Conservation (phyloP, 1,140 invertebrate species). For the Saccostrea cuccullata region DNA sequence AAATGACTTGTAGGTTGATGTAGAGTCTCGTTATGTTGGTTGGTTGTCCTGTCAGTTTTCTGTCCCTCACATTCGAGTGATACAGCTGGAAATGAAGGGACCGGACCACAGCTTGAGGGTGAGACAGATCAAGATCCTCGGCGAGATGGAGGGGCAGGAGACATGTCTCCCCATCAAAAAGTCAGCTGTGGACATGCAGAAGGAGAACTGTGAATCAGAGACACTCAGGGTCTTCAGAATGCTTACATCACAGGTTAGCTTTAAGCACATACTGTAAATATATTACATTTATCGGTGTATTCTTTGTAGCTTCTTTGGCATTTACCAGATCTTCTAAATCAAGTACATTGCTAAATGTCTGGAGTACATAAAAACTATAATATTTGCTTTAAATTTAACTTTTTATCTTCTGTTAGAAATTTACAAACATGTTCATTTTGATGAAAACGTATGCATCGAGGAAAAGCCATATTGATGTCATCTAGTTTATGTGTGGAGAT, state of each 20-base stretch:
- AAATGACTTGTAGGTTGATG: conserved; percentile 83
- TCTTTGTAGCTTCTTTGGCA: no score
- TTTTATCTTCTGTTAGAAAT: no score
- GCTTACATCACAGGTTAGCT: conserved; percentile 90
- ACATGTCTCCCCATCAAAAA: conserved; percentile 68
- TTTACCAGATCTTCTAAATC: no score
- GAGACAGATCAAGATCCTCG: conserved; percentile 86
- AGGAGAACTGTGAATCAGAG: conserved; percentile 92
- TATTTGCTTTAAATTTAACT: no score
- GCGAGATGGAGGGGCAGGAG: conserved; percentile 70
- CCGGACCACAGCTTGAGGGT: conserved; percentile 93
- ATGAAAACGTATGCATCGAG: no score
- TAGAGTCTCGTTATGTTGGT: conserved; percentile 83
- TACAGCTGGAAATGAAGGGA: conserved; percentile 91
- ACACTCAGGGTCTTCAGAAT: conserved; percentile 95
- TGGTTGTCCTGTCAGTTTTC: conserved; percentile 88
- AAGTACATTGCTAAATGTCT: no score
- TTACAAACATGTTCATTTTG: no score
- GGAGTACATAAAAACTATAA: no score
- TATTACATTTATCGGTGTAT: no score
- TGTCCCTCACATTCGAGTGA: conserved; percentile 80
- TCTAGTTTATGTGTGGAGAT: no score
- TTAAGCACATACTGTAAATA: not conserved
- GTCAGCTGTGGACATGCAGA: conserved; percentile 75
- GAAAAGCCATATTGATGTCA: no score